These are phyloP conservation scores for Corydoras sp. DNA, from an alignment of 2,113 vertebrate species.

Conservation along the genomic window DNA sequence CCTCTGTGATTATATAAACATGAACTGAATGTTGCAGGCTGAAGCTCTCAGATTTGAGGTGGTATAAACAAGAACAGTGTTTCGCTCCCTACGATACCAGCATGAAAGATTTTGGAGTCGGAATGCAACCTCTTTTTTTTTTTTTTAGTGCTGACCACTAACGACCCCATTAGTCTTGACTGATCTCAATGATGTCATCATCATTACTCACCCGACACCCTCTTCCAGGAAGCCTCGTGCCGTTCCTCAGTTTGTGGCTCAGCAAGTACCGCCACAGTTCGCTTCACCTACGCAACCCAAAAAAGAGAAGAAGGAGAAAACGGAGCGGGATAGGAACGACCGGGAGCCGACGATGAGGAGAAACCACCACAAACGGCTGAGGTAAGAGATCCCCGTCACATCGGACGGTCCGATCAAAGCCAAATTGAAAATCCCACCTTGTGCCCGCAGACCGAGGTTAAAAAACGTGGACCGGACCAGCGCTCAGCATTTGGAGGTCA, in stretches of 20 bases:
- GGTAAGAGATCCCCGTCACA: slow-evolving; percentile 45
- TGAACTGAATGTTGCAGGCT: too few species aligned
- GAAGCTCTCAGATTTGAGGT: too few species aligned
- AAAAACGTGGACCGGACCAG: slow-evolving; percentile 87
- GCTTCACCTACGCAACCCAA: slow-evolving; percentile 93
- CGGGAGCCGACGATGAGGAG: slow-evolving; percentile 92
- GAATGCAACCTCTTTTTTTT: not conserved
- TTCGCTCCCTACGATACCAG: too few species aligned
- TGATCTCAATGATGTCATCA: slow-evolving; percentile 15
- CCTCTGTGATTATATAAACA: too few species aligned
- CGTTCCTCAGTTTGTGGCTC: slow-evolving; percentile 94
- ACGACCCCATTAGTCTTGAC: slow-evolving; percentile 36
- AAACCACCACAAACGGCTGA: slow-evolving; percentile 98
- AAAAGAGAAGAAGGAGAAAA: slow-evolving; percentile 96
- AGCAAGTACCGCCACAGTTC: slow-evolving; percentile 97
- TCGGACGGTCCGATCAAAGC: not conserved
- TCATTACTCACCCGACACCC: slow-evolving; percentile 33
- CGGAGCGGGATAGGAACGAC: slow-evolving; percentile 92
- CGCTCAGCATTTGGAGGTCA: slow-evolving; percentile 97
- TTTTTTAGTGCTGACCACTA: slow-evolving; percentile 31
- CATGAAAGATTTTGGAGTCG: too few species aligned
- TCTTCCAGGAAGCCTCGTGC: slow-evolving; percentile 91
- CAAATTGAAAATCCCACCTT: too few species aligned
- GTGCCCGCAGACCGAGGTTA: not conserved
- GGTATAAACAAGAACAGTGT: too few species aligned